Evolutionary conservation across 2,888 invertebrate species (phyloP).

Genomic region (Archips xylosteana): DNA sequence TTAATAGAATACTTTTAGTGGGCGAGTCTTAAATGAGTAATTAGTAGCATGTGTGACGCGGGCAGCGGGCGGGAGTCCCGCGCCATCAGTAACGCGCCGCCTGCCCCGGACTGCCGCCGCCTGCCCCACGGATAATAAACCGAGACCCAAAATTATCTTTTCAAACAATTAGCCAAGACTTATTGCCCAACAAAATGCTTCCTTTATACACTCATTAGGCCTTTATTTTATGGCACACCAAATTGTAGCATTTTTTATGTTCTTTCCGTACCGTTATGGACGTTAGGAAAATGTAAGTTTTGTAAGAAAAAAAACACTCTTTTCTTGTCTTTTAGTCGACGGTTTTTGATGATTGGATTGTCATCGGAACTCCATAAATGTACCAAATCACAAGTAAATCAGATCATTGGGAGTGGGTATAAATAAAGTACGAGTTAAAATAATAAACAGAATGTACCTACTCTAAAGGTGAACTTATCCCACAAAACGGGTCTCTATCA

Average conservation of each 20-base stretch:
- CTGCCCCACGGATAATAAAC: constrained; percentile 72
- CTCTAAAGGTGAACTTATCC: too few species aligned
- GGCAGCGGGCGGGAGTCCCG: constrained; percentile 49
- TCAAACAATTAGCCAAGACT: constrained; percentile 77
- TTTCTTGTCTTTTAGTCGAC: too few species aligned
- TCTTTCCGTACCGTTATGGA: constrained; percentile 9
- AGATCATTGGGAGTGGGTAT: too few species aligned
- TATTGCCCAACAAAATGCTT: constrained; percentile 60
- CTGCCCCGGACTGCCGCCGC: constrained; percentile 60
- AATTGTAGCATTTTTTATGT: constrained; percentile 31
- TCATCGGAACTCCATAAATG: too few species aligned
- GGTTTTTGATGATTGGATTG: too few species aligned
- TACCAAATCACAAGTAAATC: too few species aligned
- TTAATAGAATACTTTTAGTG: constrained; percentile 51
- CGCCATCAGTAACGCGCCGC: constrained; percentile 71
- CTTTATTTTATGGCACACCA: constrained; percentile 39
- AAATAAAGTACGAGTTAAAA: too few species aligned
- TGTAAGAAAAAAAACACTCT: neutral
- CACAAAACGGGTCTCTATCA: too few species aligned
- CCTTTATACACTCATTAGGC: constrained; percentile 44
- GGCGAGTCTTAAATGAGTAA: constrained; percentile 66
- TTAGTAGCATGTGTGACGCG: constrained; percentile 75
- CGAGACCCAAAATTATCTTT: constrained; percentile 76
- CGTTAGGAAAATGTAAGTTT: neutral
- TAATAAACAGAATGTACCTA: too few species aligned